Conservation (phyloP, 2,888 invertebrate species). For the Galeruca laticollis region DNA sequence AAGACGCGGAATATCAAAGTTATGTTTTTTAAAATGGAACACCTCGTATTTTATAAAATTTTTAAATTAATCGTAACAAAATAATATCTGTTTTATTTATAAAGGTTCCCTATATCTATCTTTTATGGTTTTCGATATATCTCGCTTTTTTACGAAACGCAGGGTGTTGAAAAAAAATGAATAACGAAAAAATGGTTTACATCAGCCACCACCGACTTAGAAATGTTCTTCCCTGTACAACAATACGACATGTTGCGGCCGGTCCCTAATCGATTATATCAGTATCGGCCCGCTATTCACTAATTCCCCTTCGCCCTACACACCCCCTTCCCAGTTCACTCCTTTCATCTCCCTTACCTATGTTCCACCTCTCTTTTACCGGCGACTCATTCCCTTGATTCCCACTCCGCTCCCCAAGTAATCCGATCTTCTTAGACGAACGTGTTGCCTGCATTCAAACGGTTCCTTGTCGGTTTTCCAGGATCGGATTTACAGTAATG, state of each 20-base stretch:
- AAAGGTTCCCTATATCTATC: too few relatives aligned
- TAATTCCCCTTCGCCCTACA: slow-evolving; percentile 3
- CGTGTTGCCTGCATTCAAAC: slow-evolving; percentile 41
- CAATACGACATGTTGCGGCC: slow-evolving; percentile 44
- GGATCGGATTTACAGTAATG: neutral
- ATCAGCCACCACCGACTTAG: slow-evolving; percentile 32
- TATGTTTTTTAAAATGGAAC: too few relatives aligned
- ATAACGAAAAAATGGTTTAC: too few relatives aligned
- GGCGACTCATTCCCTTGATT: slow-evolving; percentile 29
- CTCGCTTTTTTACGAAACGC: too few relatives aligned
- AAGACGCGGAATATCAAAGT: too few relatives aligned
- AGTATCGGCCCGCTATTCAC: slow-evolving; percentile 41
- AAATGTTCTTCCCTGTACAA: slow-evolving; percentile 21
- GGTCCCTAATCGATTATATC: slow-evolving; percentile 44
- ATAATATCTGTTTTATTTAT: too few relatives aligned
- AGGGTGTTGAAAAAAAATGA: too few relatives aligned
- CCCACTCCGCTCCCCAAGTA: slow-evolving; percentile 31
- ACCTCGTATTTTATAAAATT: too few relatives aligned
- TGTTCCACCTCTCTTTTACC: slow-evolving; percentile 25
- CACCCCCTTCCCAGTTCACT: slow-evolving; percentile 10
- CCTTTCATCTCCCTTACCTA: slow-evolving; percentile 7
- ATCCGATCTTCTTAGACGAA: slow-evolving; percentile 46
- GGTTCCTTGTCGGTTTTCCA: slow-evolving; percentile 37
- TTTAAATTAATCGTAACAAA: too few relatives aligned
- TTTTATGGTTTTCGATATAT: too few relatives aligned